Conservation (phyloP, 2,797 vertebrate genomes). For the Mionectes olivaceus region DNA sequence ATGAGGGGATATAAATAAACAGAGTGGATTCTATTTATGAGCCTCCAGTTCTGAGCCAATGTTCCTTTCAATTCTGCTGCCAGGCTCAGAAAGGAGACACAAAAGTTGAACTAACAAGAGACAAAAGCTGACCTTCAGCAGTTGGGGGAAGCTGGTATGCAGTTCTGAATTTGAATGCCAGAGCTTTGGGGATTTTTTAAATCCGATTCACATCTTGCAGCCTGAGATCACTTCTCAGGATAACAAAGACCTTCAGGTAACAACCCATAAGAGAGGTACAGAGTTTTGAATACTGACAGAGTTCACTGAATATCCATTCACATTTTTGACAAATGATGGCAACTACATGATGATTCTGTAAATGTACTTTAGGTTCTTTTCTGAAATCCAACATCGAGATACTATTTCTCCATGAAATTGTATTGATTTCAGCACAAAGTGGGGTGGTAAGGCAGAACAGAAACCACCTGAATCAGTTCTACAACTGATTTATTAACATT, state of each 20-base stretch:
- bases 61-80: not conserved
- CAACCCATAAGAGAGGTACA: not conserved
- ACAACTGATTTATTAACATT: not conserved
- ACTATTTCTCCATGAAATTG: not conserved
- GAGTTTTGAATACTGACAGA: not conserved
- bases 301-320: not conserved
- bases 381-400: not conserved
- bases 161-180: not conserved
- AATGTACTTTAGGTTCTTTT: not conserved
- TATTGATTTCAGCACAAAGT: not conserved
- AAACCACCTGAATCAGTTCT: not conserved
- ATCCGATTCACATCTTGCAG: not conserved
- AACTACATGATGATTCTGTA: not conserved
- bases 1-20: constrained; percentile 49
- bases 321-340: not conserved
- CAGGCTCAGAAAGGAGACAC: not conserved
- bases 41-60: not conserved
- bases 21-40: constrained; percentile 45
- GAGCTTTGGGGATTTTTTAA: not conserved
- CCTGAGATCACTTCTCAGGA: not conserved
- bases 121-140: not conserved
- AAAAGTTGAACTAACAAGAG: not conserved
- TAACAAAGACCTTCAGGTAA: not conserved
- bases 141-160: not conserved
- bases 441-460: not conserved